Conservation (phyloP, 1,140 invertebrate genomes). For the Sogatella furcifera region DNA sequence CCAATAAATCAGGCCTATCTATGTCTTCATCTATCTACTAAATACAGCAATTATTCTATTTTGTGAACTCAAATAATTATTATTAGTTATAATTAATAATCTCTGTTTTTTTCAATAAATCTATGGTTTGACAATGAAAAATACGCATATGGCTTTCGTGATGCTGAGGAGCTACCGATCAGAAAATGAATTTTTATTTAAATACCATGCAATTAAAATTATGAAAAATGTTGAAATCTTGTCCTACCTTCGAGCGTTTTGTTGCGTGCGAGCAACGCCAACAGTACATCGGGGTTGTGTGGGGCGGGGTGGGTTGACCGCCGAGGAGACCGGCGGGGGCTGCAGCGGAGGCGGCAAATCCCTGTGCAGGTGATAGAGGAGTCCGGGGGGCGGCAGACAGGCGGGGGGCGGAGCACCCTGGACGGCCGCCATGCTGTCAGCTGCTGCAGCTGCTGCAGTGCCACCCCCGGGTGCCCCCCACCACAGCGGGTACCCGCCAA, state of each 20-base stretch:
- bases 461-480: slow-evolving; percentile 16
- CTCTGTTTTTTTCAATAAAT: no score
- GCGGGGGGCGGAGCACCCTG: slow-evolving; percentile 23
- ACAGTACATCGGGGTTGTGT: slow-evolving; percentile 62
- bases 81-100: no score
- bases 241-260: slow-evolving; percentile 75
- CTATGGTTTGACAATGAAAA: no score
- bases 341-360: not conserved
- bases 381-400: slow-evolving; percentile 24
- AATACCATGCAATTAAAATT: no score
- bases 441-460: not conserved
- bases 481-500: slow-evolving; percentile 10
- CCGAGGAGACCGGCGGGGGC: slow-evolving; percentile 32
- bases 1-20: no score
- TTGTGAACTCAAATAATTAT: no score
- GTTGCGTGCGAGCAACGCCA: slow-evolving; percentile 72
- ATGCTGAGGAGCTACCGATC: no score
- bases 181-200: no score
- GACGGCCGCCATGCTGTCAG: slow-evolving; percentile 9
- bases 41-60: no score
- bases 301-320: slow-evolving; percentile 36
- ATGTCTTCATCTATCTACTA: no score
- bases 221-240: no score
- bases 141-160: no score
- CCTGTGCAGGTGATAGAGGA: slow-evolving; percentile 24